A percentile compares a stretch with the other conserved stretches of the same genome.
These are phyloP conservation scores for Helarctos malayanus DNA, from an alignment of 2,797 vertebrate genomes.

Conservation along the genomic window DNA sequence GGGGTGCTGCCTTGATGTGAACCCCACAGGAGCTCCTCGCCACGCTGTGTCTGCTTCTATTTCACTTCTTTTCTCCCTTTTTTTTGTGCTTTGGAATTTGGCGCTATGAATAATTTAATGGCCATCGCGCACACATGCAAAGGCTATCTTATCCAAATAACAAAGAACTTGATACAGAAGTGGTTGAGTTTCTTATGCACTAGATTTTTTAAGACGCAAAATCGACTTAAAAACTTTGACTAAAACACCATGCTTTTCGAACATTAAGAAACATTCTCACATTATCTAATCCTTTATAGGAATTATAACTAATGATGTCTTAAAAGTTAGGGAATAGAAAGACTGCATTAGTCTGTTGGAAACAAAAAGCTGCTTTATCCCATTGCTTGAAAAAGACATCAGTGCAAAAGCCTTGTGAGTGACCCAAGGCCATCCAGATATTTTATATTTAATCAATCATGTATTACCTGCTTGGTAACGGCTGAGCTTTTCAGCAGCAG, in stretches of 20 bases:
- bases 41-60: not conserved
- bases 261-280: not conserved
- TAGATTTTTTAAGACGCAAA: conserved; percentile 27
- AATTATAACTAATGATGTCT: not conserved
- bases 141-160: not conserved
- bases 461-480: not conserved
- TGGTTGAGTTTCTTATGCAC: not conserved
- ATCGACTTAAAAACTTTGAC: not conserved
- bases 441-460: not conserved
- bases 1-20: no score
- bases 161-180: not conserved
- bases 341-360: not conserved
- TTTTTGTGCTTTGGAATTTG: not conserved
- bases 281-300: not conserved
- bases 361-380: not conserved
- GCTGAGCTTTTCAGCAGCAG: not conserved
- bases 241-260: not conserved
- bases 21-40: rapidly evolving
- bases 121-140: not conserved
- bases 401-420: not conserved
- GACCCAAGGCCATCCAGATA: not conserved
- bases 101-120: not conserved
- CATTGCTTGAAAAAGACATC: not conserved
- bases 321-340: not conserved
- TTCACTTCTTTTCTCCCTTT: not conserved